phyloP scores from a whole-genome alignment of 2,888 invertebrate genomes.

The Eucera pruinosa region DNA sequence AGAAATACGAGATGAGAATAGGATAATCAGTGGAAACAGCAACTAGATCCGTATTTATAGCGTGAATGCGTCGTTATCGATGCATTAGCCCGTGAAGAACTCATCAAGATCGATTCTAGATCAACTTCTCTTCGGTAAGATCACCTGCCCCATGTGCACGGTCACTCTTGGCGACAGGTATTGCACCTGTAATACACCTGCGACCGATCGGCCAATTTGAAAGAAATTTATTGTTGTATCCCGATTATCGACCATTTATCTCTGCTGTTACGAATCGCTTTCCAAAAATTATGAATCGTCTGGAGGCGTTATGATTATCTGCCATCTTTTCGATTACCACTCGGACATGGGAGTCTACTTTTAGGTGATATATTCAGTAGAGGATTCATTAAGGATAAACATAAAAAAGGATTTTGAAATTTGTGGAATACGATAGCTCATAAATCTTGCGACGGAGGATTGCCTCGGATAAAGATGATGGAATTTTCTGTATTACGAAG shows the following conservation, averaged over 20 bases:
- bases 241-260: constrained; percentile 57
- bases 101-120: constrained; percentile 66
- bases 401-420: background rate
- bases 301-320: constrained; percentile 20
- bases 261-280: constrained; percentile 41
- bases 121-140: constrained; percentile 55
- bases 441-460: background rate
- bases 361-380: background rate
- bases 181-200: constrained; percentile 72
- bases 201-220: constrained; percentile 58
- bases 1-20: background rate
- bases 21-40: background rate
- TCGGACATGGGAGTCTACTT: background rate
- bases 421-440: background rate
- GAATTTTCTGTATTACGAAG: no score
- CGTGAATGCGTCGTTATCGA: constrained; percentile 41
- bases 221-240: constrained; percentile 59
- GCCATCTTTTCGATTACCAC: constrained; percentile 19
- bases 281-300: constrained; percentile 19
- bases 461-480: no score
- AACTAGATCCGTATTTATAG: constrained; percentile 19
- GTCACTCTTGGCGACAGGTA: constrained; percentile 65
- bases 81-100: constrained; percentile 46
- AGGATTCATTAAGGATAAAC: background rate
- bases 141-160: constrained; percentile 69